phyloP scores from a whole-genome alignment of 2,888 invertebrate species.

The Octodonta nipae region DNA sequence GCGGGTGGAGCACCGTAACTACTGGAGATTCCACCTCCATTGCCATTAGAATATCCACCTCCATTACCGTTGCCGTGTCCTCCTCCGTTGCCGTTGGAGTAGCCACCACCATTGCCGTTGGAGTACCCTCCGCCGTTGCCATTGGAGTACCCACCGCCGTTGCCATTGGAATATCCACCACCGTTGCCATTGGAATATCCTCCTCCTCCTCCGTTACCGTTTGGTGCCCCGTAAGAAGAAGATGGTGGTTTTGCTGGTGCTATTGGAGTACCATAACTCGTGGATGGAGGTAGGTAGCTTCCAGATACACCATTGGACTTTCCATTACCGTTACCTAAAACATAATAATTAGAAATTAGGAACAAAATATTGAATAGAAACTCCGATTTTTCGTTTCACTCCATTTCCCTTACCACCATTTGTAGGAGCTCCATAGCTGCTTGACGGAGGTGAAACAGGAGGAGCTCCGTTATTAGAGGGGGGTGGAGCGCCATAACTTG shows the following conservation, averaged over 20 bases:
- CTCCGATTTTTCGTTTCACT: constrained; percentile 2
- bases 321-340: constrained; percentile 5
- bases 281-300: constrained; percentile 24
- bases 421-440: constrained; percentile 18
- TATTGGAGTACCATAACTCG: constrained; percentile 32
- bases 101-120: constrained; percentile 12
- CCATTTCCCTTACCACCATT: constrained; percentile 3
- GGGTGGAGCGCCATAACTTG: constrained; percentile 4
- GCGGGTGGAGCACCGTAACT: constrained; percentile 31
- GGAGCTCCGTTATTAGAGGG: constrained; percentile 35
- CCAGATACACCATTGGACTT: constrained; percentile 9
- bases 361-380: background rate
- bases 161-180: constrained; percentile 8
- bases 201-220: constrained; percentile 23
- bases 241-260: constrained; percentile 25
- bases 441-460: constrained; percentile 21
- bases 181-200: constrained; percentile 16
- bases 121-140: constrained; percentile 25
- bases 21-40: constrained; percentile 14
- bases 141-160: constrained; percentile 15
- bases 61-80: constrained; percentile 16
- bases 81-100: constrained; percentile 9
- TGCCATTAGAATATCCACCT: constrained; percentile 8
- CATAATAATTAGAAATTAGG: background rate
- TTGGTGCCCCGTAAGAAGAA: constrained; percentile 8